Evolutionary conservation across 2,113 vertebrate species (phyloP).

Genomic region (Genyomyrus donnyi): DNA sequence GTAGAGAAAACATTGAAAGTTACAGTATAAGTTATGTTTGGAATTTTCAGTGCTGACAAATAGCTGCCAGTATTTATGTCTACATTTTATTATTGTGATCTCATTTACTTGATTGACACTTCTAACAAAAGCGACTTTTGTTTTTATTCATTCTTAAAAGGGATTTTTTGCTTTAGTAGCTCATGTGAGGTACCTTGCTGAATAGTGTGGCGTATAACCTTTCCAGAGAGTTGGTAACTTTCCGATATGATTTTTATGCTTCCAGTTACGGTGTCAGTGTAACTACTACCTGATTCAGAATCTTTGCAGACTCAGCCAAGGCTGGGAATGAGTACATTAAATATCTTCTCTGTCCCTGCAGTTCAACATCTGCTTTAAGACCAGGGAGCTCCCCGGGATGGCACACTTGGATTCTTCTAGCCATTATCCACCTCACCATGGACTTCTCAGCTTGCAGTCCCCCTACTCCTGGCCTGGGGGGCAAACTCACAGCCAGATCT

Average conservation of each 20-base stretch:
- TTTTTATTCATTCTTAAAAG: neutral
- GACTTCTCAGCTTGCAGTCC: slow-evolving; percentile 64
- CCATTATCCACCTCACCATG: slow-evolving; percentile 66
- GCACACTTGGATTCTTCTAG: slow-evolving; percentile 65
- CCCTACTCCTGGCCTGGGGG: slow-evolving; percentile 47
- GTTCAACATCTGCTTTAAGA: slow-evolving; percentile 55
- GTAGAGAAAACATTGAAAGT: neutral
- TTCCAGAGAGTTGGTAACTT: neutral
- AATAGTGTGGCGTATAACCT: neutral
- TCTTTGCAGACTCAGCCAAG: neutral
- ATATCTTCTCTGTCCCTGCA: slow-evolving; percentile 39
- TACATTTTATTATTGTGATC: neutral
- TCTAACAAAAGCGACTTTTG: neutral
- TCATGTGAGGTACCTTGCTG: neutral
- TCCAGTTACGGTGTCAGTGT: neutral
- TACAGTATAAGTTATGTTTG: neutral
- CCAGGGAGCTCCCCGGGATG: slow-evolving; percentile 56
- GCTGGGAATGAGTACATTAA: neutral
- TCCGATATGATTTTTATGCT: neutral
- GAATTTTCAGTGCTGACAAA: neutral
- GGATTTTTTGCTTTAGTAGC: neutral
- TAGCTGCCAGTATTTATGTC: neutral
- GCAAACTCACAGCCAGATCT: slow-evolving; percentile 50
- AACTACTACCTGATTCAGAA: neutral
- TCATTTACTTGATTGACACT: neutral